These are phyloP conservation scores for Magallana nippona DNA, from an alignment of 2,888 invertebrate genomes.

Conservation along the genomic window DNA sequence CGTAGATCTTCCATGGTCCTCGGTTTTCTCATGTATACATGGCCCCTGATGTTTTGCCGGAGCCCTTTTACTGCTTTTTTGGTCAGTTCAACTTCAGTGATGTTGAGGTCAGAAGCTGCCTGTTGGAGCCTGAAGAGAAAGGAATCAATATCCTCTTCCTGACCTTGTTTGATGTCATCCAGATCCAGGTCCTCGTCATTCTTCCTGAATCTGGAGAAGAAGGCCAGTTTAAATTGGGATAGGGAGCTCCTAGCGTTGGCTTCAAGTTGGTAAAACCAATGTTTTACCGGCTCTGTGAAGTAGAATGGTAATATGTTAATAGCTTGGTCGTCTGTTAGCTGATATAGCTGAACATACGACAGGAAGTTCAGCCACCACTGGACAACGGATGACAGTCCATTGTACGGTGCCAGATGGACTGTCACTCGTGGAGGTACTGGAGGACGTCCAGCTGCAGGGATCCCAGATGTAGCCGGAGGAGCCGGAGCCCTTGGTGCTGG, in stretches of 20 bases:
- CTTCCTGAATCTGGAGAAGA: conserved; percentile 5
- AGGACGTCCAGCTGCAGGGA: not conserved
- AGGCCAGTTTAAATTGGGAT: conserved; percentile 5
- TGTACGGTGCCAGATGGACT: conserved; percentile 20
- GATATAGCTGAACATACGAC: conserved; percentile 13
- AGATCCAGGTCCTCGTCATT: conserved; percentile 20
- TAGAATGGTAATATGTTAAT: conserved; percentile 32
- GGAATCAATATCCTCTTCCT: not conserved
- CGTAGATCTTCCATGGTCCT: too few species aligned
- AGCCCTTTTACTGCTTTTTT: too few species aligned
- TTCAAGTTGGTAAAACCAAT: conserved; percentile 32
- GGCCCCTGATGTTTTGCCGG: too few species aligned
- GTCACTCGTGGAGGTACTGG: not conserved
- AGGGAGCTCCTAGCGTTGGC: not conserved
- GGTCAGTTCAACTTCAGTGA: too few species aligned
- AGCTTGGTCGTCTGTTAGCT: conserved; percentile 13
- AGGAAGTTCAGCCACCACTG: conserved; percentile 37
- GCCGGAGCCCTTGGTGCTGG: too few species aligned
- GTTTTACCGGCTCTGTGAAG: conserved; percentile 21
- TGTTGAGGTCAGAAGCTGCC: not conserved
- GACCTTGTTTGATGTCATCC: conserved; percentile 11
- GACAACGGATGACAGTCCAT: conserved; percentile 13
- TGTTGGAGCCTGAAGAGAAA: conserved; percentile 26
- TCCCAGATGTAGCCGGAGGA: not conserved
- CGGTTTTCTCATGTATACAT: too few species aligned